Conservation (phyloP, 2,113 vertebrate genomes). For the Mugil cephalus region DNA sequence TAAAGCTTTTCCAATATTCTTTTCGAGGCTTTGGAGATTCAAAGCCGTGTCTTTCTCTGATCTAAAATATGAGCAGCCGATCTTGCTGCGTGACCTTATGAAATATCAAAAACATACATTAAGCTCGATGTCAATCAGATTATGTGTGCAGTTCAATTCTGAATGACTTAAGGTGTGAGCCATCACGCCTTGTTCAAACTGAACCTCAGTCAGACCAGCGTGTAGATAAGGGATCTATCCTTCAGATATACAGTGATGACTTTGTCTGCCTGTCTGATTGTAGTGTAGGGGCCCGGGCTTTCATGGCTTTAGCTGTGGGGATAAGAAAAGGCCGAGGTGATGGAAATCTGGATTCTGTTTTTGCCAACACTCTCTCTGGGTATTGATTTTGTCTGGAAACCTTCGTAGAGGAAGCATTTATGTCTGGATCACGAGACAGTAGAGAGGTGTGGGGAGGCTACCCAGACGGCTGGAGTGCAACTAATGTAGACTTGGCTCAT, state of each 20-base stretch:
- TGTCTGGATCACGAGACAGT: conserved; percentile 67
- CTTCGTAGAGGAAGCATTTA: conserved; percentile 79
- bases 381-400: conserved; percentile 86
- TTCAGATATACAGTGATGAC: conserved; percentile 74
- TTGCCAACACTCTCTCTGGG: conserved; percentile 68
- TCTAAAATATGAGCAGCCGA: not conserved
- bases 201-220: conserved; percentile 30
- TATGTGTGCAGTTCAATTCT: conserved; percentile 21
- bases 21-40: not conserved
- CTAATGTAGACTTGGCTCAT: conserved; percentile 69
- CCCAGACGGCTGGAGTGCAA: conserved; percentile 60
- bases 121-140: conserved; percentile 10
- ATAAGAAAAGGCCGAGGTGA: conserved; percentile 78
- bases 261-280: conserved; percentile 70
- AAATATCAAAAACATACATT: conserved; percentile 3
- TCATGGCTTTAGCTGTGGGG: conserved; percentile 74
- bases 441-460: conserved; percentile 66
- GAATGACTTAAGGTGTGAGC: conserved; percentile 43
- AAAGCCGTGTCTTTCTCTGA: not conserved
- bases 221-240: conserved; percentile 66
- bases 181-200: conserved; percentile 51
- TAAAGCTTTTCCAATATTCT: not conserved
- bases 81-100: conserved; percentile 3
- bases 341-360: conserved; percentile 76
- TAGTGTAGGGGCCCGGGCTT: conserved; percentile 62